Base-by-base conservation (phyloP, 2,797 vertebrate genomes). In the Gymnoscopelus braueri region DNA sequence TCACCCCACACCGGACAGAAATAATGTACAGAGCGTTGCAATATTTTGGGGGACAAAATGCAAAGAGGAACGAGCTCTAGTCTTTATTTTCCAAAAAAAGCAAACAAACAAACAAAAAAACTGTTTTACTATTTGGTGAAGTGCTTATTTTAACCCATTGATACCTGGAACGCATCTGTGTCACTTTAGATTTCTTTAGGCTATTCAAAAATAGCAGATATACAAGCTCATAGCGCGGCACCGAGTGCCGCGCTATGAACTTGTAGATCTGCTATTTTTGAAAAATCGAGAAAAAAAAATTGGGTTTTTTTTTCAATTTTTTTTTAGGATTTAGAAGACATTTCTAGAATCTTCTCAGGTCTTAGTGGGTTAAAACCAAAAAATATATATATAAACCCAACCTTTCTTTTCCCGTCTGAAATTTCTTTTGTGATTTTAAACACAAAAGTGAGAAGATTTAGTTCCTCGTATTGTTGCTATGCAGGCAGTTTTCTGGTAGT, bases 401-500 rank as follows among this genome's bases (percentile, higher is more conserved):
- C 35, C 54, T 75, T 72, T 66, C 72, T 82, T 71, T 79, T 8
- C 39, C 9, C 8, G 66, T 79, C 71, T 66, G 59, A 79, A 72
- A 61, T 61, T 67, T 78, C 74, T 85, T 88, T 90, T 88, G 82
- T 88, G 87, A 80, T 79, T 75, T 66, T 44, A 44, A 52, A 76
- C 86, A 89, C 84, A 89, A 82, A 90, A 87, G 84, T 73, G 75
- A 84, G 72, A 65, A 77, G 79, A 83, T 88, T 87, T 83, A 67
- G 88, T 90, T 44, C 87, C 93, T 91, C 79, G 84, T 89, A 82
- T 89, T 88, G 90, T 88, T 93, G 94, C 96, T 96, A 95, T 95
- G 95, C 95, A 95, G 95, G 95, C 93, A 90, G 91, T 94, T 91
- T 44, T 94, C 75, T 93, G 94, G 93, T 94, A 89, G 83, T 84